These are phyloP conservation scores for Heteromurus nitidus DNA, from an alignment of 2,888 invertebrate species.

Conservation along the genomic window DNA sequence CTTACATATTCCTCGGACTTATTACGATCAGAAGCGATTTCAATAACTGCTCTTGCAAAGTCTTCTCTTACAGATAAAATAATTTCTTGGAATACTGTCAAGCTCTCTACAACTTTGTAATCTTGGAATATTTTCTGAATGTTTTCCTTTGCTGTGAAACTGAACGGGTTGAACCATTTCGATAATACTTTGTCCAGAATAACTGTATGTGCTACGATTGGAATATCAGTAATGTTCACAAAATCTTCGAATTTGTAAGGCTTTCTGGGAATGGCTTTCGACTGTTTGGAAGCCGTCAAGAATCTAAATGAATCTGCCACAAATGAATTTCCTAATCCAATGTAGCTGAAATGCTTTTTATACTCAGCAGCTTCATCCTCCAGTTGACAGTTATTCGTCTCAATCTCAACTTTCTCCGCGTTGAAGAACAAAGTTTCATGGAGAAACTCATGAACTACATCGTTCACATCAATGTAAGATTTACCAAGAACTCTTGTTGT, in stretches of 20 bases:
- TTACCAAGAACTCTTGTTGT: constrained; percentile 39
- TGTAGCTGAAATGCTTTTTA: constrained; percentile 35
- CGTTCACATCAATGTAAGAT: constrained; percentile 26
- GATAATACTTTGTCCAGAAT: constrained; percentile 26
- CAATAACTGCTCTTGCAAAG: constrained; percentile 62
- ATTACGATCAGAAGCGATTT: constrained; percentile 31
- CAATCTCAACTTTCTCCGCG: neutral
- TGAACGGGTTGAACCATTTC: constrained; percentile 47
- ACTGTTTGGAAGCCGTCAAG: neutral
- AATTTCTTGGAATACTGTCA: constrained; percentile 67
- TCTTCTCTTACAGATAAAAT: constrained; percentile 68
- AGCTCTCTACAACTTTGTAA: constrained; percentile 60
- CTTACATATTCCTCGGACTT: constrained; percentile 54
- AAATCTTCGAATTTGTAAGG: constrained; percentile 34
- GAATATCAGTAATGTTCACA: constrained; percentile 34
- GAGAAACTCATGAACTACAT: constrained; percentile 52
- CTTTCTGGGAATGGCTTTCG: too few species aligned
- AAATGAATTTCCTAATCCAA: constrained; percentile 38
- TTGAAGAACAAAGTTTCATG: constrained; percentile 20
- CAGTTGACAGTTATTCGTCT: neutral
- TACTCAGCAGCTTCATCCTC: constrained; percentile 23
- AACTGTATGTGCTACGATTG: constrained; percentile 27
- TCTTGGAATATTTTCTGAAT: constrained; percentile 63
- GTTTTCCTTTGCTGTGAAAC: constrained; percentile 43
- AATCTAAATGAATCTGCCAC: constrained; percentile 41